Evolutionary conservation across 64 coral and sea anemone species (phyloP).

Genomic region (Porites australiensis): DNA sequence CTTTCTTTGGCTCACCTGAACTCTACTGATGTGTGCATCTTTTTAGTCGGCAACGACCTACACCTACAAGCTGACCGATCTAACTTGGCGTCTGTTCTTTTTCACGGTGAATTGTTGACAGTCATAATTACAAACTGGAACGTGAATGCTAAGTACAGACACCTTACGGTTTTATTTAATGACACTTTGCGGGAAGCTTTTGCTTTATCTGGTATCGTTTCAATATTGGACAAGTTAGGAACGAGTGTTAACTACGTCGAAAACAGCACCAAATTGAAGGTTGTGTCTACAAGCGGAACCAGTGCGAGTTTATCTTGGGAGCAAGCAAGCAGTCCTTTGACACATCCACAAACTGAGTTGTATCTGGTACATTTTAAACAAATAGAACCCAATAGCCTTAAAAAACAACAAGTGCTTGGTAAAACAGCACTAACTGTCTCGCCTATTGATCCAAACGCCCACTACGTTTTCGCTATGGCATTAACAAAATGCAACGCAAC

Average conservation of each 20-base stretch:
- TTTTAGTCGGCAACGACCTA: conserved; percentile 41
- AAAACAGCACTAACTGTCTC: conserved; percentile 6
- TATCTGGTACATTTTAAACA: conserved; percentile 1
- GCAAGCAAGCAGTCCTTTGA: background rate
- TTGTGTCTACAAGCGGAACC: background rate
- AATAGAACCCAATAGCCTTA: background rate
- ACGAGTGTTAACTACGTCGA: background rate
- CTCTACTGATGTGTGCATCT: conserved; percentile 18
- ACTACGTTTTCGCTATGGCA: conserved; percentile 42
- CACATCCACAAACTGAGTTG: conserved; percentile 1
- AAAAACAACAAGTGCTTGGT: background rate
- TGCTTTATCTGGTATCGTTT: background rate
- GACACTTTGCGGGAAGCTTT: conserved; percentile 17
- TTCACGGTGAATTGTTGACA: conserved; percentile 22
- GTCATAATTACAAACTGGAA: conserved; percentile 46
- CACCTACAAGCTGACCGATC: conserved; percentile 17
- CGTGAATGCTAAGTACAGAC: conserved; percentile 17
- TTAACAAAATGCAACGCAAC: conserved; percentile 38
- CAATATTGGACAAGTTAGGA: conserved; percentile 8
- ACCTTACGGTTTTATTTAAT: conserved; percentile 28
- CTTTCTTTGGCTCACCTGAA: conserved; percentile 8
- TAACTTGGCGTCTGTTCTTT: conserved; percentile 21
- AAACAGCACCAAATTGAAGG: background rate
- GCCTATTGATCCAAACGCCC: background rate
- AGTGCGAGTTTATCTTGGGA: conserved; percentile 14